Evolutionary conservation across 2,113 vertebrate species (phyloP).

Genomic region (Psettodes erumei): DNA sequence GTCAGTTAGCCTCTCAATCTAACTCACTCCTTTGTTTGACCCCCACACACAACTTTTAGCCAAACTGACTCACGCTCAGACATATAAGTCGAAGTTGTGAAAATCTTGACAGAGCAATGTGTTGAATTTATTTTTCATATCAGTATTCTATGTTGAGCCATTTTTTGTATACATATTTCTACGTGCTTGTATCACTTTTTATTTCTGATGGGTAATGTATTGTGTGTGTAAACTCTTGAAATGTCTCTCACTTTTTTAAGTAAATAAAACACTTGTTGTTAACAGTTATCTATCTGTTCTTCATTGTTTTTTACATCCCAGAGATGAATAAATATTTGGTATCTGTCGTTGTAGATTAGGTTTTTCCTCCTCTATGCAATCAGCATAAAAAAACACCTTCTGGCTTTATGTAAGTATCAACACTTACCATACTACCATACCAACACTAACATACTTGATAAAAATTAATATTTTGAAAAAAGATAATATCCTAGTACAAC

Average conservation of each 20-base stretch:
- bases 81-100: slow-evolving; percentile 26
- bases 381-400: background rate
- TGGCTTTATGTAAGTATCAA: background rate
- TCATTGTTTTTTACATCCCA: background rate
- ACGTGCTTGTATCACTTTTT: slow-evolving; percentile 63
- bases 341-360: background rate
- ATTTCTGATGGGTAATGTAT: slow-evolving; percentile 68
- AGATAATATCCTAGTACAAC: background rate
- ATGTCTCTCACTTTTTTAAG: slow-evolving; percentile 77
- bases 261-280: slow-evolving; percentile 78
- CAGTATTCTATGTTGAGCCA: slow-evolving; percentile 77
- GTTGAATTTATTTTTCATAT: slow-evolving; percentile 50
- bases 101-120: slow-evolving; percentile 27
- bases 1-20: slow-evolving; percentile 39
- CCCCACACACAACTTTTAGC: slow-evolving; percentile 12
- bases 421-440: no score
- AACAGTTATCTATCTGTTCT: background rate
- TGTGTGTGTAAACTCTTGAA: slow-evolving; percentile 65
- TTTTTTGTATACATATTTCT: slow-evolving; percentile 68
- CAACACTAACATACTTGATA: background rate
- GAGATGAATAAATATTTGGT: background rate
- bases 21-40: slow-evolving; percentile 47
- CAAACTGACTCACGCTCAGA: slow-evolving; percentile 28
- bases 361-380: background rate
- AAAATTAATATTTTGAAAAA: no score